Percentiles rank a stretch among this genome's conserved stretches.
Conservation (phyloP, 2,113 vertebrate genomes). For the Callorhinus ursinus region DNA sequence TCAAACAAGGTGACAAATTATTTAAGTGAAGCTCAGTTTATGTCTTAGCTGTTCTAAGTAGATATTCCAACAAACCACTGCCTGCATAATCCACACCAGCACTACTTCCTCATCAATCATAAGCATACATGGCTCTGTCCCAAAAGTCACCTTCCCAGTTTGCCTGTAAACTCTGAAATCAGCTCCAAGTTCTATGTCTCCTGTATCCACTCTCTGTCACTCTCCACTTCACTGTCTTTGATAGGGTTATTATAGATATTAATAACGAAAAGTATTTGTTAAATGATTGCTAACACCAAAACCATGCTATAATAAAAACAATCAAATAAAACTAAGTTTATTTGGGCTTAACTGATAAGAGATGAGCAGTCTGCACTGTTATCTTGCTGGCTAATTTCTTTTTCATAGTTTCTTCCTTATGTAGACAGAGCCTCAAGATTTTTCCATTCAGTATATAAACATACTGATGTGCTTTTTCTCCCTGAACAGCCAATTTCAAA, state of each 20-base stretch:
- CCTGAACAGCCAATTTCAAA: background rate
- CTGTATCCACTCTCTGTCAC: background rate
- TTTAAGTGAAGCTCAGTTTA: conserved; percentile 49
- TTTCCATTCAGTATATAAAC: background rate
- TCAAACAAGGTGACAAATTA: conserved; percentile 51
- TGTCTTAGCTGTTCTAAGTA: background rate
- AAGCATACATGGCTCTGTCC: background rate
- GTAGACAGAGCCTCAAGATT: background rate
- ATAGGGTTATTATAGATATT: background rate
- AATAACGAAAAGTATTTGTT: background rate
- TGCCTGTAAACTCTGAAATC: background rate
- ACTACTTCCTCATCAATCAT: background rate
- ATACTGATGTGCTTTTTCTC: background rate
- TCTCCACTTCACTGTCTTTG: background rate
- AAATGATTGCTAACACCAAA: background rate
- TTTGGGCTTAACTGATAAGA: background rate
- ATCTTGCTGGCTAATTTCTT: background rate
- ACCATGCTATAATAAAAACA: background rate
- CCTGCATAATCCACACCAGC: background rate
- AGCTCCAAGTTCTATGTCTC: background rate
- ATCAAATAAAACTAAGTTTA: conserved; percentile 5
- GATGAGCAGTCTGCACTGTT: background rate
- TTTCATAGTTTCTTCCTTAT: background rate
- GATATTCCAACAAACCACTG: background rate
- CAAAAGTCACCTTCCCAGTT: background rate